Base-by-base conservation (phyloP, 2,113 vertebrate species). In the Passerina amoena region DNA sequence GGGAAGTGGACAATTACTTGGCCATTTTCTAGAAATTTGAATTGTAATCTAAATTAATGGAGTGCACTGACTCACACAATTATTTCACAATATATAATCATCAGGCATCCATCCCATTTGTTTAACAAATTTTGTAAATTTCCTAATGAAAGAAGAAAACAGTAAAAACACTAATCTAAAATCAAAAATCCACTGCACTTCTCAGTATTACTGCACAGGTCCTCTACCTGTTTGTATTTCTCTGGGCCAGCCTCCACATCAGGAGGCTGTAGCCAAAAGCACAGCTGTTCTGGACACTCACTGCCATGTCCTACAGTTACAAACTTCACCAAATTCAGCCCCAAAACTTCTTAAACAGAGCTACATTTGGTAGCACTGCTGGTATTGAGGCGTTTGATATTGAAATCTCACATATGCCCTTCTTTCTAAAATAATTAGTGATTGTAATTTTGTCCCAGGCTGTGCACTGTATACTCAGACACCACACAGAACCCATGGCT, bases 401-500 rank as follows among this genome's bases (percentile, higher is more conserved):
- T 93, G 92, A 94, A 93, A 93, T 93, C 68, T 86, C 91, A 90
- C 92, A 93, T 77, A 86, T 86, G 82, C 68, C 88, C 76, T 92
- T 88, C 4, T 0, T 90, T 92, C 80, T 90, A 70, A 94, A 94
- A 94, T 88, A 89, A 95, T 94, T 81, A 96, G 65, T 1, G 57
- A 71, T 51, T 82, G 71, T 60, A 81, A 70, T 95, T 95, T 72
- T 84, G 91, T 94, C 86, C 72, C 80, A 87, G 90, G 82, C 86
- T 94, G 77, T 63, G 79, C 82, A 50, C 50, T 78, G 54, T 82
- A 79, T 94, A 35, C 78, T 82, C 75, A 84, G 85, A 56, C 86
- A 78, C 47, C 64, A 60, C 69, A 64, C 80, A 91, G 54, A 95
- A 91, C 44, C 78, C 77, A 78, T 15, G 68, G 19, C 68, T 69